These are phyloP conservation scores for Pantelozetes paolii DNA, from an alignment of 2,888 invertebrate species.

Conservation along the genomic window DNA sequence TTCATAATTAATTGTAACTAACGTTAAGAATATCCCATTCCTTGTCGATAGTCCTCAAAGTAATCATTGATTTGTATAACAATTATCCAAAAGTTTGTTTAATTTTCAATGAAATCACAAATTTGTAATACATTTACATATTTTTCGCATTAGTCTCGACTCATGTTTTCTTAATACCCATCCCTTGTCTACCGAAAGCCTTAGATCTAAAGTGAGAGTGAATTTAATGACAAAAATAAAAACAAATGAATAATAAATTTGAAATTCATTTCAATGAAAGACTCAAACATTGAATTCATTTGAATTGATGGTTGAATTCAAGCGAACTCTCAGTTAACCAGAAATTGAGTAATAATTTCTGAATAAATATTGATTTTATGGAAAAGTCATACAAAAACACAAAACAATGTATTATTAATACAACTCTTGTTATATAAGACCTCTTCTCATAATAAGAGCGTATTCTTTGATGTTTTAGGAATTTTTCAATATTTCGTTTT, in stretches of 20 bases:
- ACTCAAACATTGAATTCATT: no score
- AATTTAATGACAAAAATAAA: constrained; percentile 10
- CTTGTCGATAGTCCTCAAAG: no score
- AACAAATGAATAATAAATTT: constrained; percentile 9
- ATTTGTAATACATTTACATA: no score
- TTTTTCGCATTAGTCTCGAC: background rate
- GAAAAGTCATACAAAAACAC: background rate
- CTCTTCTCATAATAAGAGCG: background rate
- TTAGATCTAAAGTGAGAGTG: background rate
- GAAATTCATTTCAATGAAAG: no score
- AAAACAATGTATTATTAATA: background rate
- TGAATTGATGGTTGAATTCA: no score
- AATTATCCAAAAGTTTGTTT: no score
- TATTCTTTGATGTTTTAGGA: background rate
- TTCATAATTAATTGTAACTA: no score
- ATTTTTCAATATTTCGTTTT: background rate
- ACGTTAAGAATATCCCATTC: no score
- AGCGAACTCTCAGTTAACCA: background rate
- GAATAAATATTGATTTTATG: background rate
- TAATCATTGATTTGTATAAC: background rate
- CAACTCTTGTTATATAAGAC: background rate
- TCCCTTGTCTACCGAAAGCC: background rate
- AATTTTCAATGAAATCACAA: no score
- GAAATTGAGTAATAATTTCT: background rate
- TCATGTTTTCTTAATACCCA: background rate